Conservation (phyloP, 1,140 invertebrate genomes). For the Calliphora vicina region DNA sequence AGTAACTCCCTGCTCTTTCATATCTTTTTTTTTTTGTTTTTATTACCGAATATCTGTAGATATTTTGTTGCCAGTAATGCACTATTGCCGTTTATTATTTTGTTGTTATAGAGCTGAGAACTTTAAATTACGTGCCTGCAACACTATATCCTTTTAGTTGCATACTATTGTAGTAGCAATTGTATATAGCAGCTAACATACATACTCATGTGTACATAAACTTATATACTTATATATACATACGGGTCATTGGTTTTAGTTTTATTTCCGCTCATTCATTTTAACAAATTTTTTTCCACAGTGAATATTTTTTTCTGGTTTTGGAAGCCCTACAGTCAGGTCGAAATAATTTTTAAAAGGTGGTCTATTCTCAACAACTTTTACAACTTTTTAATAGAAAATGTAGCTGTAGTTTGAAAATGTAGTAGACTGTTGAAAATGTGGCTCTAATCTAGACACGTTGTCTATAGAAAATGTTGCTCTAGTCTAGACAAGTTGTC, state of each 20-base stretch:
- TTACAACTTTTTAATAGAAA: no score
- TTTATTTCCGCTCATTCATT: conserved; percentile 11
- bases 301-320: background rate
- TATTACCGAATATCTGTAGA: background rate
- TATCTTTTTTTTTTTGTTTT: no score
- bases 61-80: background rate
- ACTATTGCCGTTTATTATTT: conserved; percentile 10
- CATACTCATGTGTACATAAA: background rate
- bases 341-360: no score
- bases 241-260: background rate
- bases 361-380: no score
- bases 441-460: no score
- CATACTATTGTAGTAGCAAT: background rate
- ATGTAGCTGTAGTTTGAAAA: no score
- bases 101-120: background rate
- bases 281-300: background rate
- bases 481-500: no score
- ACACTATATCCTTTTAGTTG: background rate
- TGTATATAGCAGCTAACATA: background rate
- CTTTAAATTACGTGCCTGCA: conserved; percentile 11
- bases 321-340: background rate
- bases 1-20: background rate
- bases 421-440: no score
- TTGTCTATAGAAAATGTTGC: no score
- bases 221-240: no score